A percentile compares a stretch with the other conserved stretches of the same genome.
These are phyloP conservation scores for Paradoxurus hermaphroditus DNA, from an alignment of 2,113 vertebrate genomes.

Conservation along the genomic window DNA sequence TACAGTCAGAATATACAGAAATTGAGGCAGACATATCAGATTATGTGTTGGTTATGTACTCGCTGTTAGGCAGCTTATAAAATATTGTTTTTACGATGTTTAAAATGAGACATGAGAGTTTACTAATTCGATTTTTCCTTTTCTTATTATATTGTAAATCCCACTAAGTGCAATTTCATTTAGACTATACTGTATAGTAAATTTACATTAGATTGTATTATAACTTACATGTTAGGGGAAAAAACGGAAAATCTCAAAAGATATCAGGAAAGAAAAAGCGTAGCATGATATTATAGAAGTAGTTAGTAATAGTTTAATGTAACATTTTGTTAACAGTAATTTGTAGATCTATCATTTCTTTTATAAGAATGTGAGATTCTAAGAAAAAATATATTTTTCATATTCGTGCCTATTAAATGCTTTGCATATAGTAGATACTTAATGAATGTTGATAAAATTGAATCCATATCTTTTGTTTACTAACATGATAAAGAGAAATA, in stretches of 20 bases:
- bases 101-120: neutral
- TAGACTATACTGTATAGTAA: neutral
- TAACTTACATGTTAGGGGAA: neutral
- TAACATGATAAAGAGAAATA: neutral
- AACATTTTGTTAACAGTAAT: neutral
- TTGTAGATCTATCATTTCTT: neutral
- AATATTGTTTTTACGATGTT: neutral
- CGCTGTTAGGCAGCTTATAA: neutral
- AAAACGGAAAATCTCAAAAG: neutral
- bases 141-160: conserved; percentile 34
- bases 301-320: neutral
- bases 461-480: conserved; percentile 22
- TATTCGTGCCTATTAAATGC: neutral
- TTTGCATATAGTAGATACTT: neutral
- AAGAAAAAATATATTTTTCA: neutral
- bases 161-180: conserved; percentile 32
- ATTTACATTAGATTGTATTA: conserved; percentile 27
- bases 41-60: neutral
- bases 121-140: conserved; percentile 48
- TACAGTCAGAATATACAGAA: neutral
- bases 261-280: neutral
- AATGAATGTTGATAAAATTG: neutral
- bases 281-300: neutral
- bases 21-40: neutral
- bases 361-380: neutral